A percentile compares a stretch with the other conserved stretches of the same genome.
Conservation (phyloP, 92 coral and sea anemone species). For the Hydrozoanthus gracilis region DNA sequence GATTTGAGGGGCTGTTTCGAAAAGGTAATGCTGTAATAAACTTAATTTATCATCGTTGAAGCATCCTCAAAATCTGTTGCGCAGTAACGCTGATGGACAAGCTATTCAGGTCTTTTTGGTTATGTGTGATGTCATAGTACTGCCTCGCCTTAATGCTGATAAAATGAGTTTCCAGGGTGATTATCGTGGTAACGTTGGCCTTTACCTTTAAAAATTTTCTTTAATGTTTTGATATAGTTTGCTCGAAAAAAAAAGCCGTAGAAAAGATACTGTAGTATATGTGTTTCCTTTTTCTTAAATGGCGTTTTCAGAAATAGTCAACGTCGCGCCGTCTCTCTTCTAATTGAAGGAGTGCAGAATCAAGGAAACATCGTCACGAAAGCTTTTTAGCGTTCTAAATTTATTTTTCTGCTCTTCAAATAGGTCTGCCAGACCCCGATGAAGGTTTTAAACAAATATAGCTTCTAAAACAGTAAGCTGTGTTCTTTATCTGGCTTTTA, state of each 20-base stretch:
- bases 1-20: too few species aligned
- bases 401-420: not conserved
- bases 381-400: not conserved
- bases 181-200: too few species aligned
- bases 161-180: too few species aligned
- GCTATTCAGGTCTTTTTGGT: too few species aligned
- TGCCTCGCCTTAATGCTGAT: too few species aligned
- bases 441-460: not conserved
- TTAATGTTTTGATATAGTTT: constrained; percentile 6
- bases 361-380: constrained; percentile 13
- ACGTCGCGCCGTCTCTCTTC: not conserved
- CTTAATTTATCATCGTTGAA: too few species aligned
- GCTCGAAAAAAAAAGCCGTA: not conserved
- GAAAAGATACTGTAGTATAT: constrained; percentile 7
- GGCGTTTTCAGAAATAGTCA: not conserved
- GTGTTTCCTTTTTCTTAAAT: not conserved
- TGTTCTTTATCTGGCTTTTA: constrained; percentile 1
- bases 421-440: not conserved
- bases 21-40: too few species aligned
- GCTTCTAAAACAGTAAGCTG: not conserved
- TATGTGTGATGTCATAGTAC: too few species aligned
- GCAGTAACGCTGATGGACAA: too few species aligned
- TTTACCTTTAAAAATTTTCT: too few species aligned
- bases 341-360: not conserved
- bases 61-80: too few species aligned